These are phyloP conservation scores for Rafetus swinhoei DNA, from an alignment of 2,113 vertebrate species.

Conservation along the genomic window DNA sequence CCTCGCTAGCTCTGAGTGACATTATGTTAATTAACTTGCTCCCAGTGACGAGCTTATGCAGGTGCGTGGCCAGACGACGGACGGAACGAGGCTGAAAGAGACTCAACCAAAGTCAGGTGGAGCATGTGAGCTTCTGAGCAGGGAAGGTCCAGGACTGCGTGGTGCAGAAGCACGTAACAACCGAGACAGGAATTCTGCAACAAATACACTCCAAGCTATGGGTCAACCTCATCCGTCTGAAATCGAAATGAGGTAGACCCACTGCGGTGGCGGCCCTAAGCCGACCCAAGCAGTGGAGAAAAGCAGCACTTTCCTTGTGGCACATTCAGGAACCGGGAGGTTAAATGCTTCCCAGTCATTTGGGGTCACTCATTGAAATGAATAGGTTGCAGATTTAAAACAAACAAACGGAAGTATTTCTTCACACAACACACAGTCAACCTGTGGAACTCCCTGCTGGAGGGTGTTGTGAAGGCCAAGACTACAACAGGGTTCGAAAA, in stretches of 20 bases:
- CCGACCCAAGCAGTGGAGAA: not conserved
- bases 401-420: too few species aligned
- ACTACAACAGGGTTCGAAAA: too few species aligned
- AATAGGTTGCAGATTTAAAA: too few species aligned
- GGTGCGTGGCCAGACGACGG: not conserved
- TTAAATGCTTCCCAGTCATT: too few species aligned
- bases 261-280: not conserved
- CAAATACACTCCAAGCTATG: not conserved
- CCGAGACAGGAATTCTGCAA: not conserved
- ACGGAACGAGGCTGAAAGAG: slow-evolving; percentile 2
- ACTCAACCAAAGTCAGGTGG: not conserved
- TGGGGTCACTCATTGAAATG: too few species aligned
- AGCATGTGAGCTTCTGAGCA: not conserved
- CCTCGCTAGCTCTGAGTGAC: slow-evolving; percentile 62
- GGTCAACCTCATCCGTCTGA: not conserved
- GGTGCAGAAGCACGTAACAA: not conserved
- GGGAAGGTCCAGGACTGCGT: not conserved
- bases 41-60: slow-evolving; percentile 19
- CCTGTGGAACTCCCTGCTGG: too few species aligned
- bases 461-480: too few species aligned
- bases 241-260: not conserved
- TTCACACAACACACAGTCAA: too few species aligned
- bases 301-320: not conserved
- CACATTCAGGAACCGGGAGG: not conserved
- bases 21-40: slow-evolving; percentile 46